phyloP scores from a whole-genome alignment of 2,113 vertebrate species.

The Calypte anna region DNA sequence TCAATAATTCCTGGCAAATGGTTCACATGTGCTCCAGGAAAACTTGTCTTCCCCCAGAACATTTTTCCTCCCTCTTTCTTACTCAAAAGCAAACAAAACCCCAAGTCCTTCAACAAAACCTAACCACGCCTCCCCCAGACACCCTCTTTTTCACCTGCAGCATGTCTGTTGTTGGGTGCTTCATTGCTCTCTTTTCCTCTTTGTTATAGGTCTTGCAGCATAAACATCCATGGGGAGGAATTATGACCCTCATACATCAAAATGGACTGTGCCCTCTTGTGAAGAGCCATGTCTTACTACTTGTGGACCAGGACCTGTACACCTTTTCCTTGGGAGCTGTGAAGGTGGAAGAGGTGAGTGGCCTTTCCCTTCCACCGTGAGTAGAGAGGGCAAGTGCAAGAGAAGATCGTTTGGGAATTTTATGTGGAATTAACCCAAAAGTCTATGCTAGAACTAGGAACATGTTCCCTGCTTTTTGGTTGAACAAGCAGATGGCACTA shows the following conservation, averaged over 20 bases:
- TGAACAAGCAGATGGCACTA: slow-evolving; percentile 52
- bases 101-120: not conserved
- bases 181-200: not conserved
- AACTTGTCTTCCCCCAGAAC: not conserved
- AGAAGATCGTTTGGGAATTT: not conserved
- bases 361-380: not conserved
- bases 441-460: slow-evolving; percentile 30
- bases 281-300: not conserved
- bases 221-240: not conserved
- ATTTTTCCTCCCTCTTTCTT: not conserved
- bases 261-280: not conserved
- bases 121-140: not conserved
- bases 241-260: rapidly evolving
- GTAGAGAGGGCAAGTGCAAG: not conserved
- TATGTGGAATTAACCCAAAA: slow-evolving; percentile 25
- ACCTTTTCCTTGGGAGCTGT: not conserved
- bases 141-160: not conserved
- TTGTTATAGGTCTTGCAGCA: not conserved
- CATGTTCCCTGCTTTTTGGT: slow-evolving; percentile 49
- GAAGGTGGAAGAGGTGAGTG: not conserved
- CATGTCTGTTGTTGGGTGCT: not conserved
- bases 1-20: not conserved
- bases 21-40: not conserved
- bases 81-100: not conserved
- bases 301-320: not conserved